Percentiles rank a stretch among this genome's conserved stretches.
Conservation (phyloP, 2,113 vertebrate genomes). For the Plestiodon gilberti region DNA sequence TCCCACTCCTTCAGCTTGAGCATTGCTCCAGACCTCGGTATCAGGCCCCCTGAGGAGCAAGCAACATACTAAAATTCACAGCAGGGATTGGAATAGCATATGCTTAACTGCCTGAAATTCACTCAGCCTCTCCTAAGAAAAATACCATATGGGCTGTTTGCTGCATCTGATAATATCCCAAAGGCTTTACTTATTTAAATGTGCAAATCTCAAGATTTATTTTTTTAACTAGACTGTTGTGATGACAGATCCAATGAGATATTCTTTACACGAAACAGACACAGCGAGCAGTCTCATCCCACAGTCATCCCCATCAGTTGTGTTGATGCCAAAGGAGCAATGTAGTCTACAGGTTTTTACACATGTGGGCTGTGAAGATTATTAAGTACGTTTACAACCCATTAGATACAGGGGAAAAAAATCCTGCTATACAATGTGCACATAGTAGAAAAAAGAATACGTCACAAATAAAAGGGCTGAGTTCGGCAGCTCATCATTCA, state of each 20-base stretch:
- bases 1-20: slow-evolving; percentile 53
- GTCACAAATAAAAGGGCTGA: background rate
- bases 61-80: slow-evolving; percentile 16
- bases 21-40: slow-evolving; percentile 54
- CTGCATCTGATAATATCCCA: slow-evolving; percentile 14
- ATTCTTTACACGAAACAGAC: background rate
- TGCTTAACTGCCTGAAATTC: slow-evolving; percentile 7
- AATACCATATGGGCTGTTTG: slow-evolving; percentile 26
- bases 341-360: background rate
- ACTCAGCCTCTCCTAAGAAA: slow-evolving; percentile 2
- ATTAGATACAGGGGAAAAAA: background rate
- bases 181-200: background rate
- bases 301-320: no score
- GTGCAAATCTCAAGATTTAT: background rate
- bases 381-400: no score
- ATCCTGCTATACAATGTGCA: background rate
- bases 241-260: background rate
- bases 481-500: background rate
- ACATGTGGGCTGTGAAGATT: background rate
- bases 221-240: background rate
- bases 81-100: background rate
- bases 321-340: background rate
- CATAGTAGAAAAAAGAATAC: background rate
- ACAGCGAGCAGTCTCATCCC: background rate
- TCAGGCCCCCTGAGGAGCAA: slow-evolving; percentile 39